Conservation (phyloP, 2,888 invertebrate species). For the Taenaris catops region DNA sequence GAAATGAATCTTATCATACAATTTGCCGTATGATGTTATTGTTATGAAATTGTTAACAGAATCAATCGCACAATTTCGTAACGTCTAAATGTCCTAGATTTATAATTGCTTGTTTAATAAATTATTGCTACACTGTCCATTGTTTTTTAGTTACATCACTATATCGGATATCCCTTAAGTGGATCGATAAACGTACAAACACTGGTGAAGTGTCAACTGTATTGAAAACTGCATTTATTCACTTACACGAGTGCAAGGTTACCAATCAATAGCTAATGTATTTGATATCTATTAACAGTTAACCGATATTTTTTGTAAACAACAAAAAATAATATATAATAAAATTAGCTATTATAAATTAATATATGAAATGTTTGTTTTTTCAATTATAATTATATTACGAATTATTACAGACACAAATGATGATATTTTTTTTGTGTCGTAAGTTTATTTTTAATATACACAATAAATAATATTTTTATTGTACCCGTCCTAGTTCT, state of each 20-base stretch:
- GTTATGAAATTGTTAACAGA: neutral
- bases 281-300: conserved; percentile 7
- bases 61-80: conserved; percentile 4
- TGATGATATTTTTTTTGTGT: too few relatives aligned
- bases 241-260: conserved; percentile 41
- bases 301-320: too few relatives aligned
- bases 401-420: too few relatives aligned
- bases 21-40: neutral
- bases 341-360: too few relatives aligned
- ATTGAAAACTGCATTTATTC: conserved; percentile 38
- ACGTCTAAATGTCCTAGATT: conserved; percentile 5
- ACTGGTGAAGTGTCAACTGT: conserved; percentile 28
- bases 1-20: too few relatives aligned
- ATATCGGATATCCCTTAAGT: conserved; percentile 27
- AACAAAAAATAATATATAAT: too few relatives aligned
- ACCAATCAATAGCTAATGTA: conserved; percentile 15
- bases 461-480: too few relatives aligned
- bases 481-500: too few relatives aligned
- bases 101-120: conserved; percentile 8
- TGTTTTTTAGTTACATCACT: conserved; percentile 25
- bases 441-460: too few relatives aligned
- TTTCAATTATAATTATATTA: too few relatives aligned
- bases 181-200: conserved; percentile 30
- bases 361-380: too few relatives aligned
- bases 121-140: conserved; percentile 15